Conservation (phyloP, 2,888 invertebrate species). For the Galerucella pusilla region DNA sequence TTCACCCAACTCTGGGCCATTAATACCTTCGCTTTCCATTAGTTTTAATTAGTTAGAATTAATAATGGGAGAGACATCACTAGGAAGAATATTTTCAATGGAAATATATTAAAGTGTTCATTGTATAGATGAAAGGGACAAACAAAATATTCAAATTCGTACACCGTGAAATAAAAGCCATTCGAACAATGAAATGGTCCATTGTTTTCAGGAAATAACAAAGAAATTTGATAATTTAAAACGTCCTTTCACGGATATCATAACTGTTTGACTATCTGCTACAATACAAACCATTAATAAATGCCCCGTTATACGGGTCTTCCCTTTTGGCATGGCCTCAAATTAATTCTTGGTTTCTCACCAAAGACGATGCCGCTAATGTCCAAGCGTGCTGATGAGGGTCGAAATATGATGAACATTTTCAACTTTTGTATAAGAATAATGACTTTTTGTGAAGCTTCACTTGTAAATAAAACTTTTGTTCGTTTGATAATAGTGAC, state of each 20-base stretch:
- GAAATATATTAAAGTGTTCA: not conserved
- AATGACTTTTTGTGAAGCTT: constrained; percentile 10
- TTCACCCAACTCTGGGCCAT: too few relatives aligned
- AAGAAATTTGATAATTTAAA: constrained; percentile 32
- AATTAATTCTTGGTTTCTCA: constrained; percentile 39
- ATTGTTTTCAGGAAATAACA: constrained; percentile 11
- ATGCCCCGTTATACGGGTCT: constrained; percentile 32
- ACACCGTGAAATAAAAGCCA: not conserved
- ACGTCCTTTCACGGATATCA: constrained; percentile 26
- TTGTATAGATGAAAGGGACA: not conserved
- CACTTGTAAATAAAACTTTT: constrained; percentile 9
- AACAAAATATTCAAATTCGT: not conserved
- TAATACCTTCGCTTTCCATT: too few relatives aligned
- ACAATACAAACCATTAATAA: constrained; percentile 35
- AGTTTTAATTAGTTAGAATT: too few relatives aligned
- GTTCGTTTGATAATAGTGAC: not conserved
- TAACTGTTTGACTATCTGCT: constrained; percentile 25
- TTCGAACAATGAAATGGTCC: not conserved
- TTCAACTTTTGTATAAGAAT: constrained; percentile 27
- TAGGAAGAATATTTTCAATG: too few relatives aligned
- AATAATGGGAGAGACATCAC: too few relatives aligned
- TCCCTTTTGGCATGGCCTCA: constrained; percentile 33
- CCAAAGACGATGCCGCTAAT: constrained; percentile 38
- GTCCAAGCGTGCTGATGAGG: constrained; percentile 35
- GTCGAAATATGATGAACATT: constrained; percentile 29